Conservation (phyloP, 2,888 invertebrate species). For the Anaspis maculata region DNA sequence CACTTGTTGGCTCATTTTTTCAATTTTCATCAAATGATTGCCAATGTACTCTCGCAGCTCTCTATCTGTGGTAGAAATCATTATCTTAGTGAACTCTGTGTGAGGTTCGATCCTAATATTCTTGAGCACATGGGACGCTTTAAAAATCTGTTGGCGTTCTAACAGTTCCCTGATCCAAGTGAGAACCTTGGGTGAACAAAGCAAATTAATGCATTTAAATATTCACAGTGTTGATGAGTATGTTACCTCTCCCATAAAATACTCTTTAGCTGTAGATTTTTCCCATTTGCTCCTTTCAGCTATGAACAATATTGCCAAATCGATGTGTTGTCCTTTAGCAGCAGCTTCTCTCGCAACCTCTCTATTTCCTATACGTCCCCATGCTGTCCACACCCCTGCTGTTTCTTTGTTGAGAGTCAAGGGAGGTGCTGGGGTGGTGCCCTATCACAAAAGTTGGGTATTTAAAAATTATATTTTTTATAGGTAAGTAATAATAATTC, state of each 20-base stretch:
- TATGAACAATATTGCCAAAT: constrained; percentile 52
- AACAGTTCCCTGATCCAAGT: constrained; percentile 56
- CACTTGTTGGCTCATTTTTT: constrained; percentile 30
- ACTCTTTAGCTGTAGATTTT: too few relatives aligned
- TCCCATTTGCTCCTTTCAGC: too few relatives aligned
- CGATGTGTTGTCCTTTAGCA: constrained; percentile 56
- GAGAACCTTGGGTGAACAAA: too few relatives aligned
- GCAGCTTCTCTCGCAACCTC: constrained; percentile 62
- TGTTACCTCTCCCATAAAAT: constrained; percentile 54
- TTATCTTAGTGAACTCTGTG: constrained; percentile 50
- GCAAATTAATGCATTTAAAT: constrained; percentile 23
- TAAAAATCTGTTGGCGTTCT: constrained; percentile 53
- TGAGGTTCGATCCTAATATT: constrained; percentile 54
- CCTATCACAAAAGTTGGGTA: too few relatives aligned
- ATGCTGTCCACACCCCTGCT: constrained; percentile 52
- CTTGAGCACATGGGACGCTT: constrained; percentile 54
- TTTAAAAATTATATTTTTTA: too few relatives aligned
- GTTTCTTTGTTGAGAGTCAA: constrained; percentile 31
- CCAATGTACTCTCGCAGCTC: constrained; percentile 58
- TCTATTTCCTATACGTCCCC: constrained; percentile 53
- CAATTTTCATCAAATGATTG: constrained; percentile 52
- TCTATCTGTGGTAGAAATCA: constrained; percentile 50
- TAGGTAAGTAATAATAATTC: too few relatives aligned
- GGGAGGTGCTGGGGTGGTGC: constrained; percentile 23
- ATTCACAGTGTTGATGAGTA: too few relatives aligned